These are phyloP conservation scores for Graphium colonna DNA, from an alignment of 2,888 invertebrate genomes.

Conservation along the genomic window DNA sequence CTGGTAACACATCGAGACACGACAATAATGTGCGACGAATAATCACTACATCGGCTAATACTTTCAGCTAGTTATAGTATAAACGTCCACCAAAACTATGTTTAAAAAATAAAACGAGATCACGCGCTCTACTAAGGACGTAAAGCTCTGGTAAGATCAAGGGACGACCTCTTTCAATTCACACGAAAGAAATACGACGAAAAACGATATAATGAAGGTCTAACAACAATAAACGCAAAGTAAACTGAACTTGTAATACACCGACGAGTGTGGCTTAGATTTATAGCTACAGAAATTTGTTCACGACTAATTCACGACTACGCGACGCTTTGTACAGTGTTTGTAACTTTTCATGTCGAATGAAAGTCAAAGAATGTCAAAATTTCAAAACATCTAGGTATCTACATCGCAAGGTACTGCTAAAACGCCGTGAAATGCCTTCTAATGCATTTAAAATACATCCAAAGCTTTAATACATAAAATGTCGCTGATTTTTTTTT, in stretches of 20 bases:
- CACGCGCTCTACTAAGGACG: constrained; percentile 73
- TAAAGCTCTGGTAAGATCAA: constrained; percentile 66
- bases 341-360: too few relatives aligned
- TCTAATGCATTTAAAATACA: not conserved
- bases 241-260: not conserved
- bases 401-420: not conserved
- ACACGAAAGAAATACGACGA: constrained; percentile 50
- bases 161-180: constrained; percentile 53
- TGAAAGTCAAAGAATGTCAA: too few relatives aligned
- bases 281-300: constrained; percentile 28
- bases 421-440: not conserved
- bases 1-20: constrained; percentile 28
- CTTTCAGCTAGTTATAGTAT: constrained; percentile 71
- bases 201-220: not conserved
- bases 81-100: constrained; percentile 77
- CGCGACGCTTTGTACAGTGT: constrained; percentile 29
- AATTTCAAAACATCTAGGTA: too few relatives aligned
- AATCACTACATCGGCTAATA: constrained; percentile 54
- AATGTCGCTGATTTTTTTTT: not conserved
- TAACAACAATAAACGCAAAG: not conserved
- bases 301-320: constrained; percentile 36
- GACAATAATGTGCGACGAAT: constrained; percentile 57
- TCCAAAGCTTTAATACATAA: constrained; percentile 1
- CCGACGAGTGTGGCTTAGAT: not conserved
- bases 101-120: constrained; percentile 74